Evolutionary conservation across 2,113 vertebrate genomes (phyloP), one percentile per base, ranked within the genome.

Genomic region (Ptychochromis oligacanthus): DNA sequence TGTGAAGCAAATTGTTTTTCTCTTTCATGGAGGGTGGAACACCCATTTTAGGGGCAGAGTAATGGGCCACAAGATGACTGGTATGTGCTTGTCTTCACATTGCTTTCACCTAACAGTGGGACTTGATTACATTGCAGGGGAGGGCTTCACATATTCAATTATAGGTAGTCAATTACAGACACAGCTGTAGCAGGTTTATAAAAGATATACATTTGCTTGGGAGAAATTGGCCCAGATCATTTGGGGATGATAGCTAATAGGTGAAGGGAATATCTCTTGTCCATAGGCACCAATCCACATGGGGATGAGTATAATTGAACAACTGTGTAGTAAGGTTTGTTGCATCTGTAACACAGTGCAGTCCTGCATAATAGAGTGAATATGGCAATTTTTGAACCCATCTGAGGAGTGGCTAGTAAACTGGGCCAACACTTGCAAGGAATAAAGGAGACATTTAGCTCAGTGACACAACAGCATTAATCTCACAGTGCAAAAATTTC

Each of bases 11-110:
- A 17, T 70, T 70, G 17, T 70, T 80, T 67, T 7, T 43, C 24
- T 14, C 15, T 54, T 20, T 84, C 81, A 31, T 85, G 62, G 75
- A 82, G 84, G 83, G 72, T 54, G 46, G 38, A 84, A 61, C 67
- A 65, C 84, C 58, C 38, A 6, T 83, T 82, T 90, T 82, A 92
- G 85, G 80, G 17, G 80, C 78, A 93, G 79, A 93, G 86, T 91
- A 93, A 94, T 93, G 83, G 82, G 86, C 77, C 87, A 82, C 84
- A 85, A 91, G 85, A 83, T 92, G 93, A 94, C 90, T 88, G 77
- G 81, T 6, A 24, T 75, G 77, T 84, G 79, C 89, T 87, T 60
- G 79, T 84, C 84, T 82, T 54, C 40, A 72, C 31, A 52, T 11
- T 1, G 26, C 80, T 57, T 75, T 86, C 55, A 80, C 55, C 81